Evolutionary conservation across 2,797 vertebrate species (phyloP).

Genomic region (Coregonus ussuriensis): DNA sequence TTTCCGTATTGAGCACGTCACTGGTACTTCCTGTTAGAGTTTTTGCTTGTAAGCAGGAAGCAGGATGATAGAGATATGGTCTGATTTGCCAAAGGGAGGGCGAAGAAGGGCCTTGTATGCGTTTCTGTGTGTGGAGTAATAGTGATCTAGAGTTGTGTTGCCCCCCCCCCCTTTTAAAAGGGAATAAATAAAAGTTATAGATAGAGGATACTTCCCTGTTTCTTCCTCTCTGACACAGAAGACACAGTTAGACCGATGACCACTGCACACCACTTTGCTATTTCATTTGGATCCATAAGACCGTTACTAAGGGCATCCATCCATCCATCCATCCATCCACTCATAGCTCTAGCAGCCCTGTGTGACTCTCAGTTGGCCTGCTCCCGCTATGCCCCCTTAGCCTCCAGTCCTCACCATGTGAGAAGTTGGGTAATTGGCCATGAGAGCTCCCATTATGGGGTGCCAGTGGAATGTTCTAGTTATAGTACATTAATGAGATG

Average conservation of each 20-base stretch:
- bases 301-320: conserved; percentile 33
- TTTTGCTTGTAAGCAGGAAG: too few species aligned
- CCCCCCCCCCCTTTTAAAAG: conserved; percentile 25
- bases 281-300: conserved; percentile 37
- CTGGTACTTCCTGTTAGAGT: too few species aligned
- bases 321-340: conserved; percentile 40
- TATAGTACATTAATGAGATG: conserved; percentile 57
- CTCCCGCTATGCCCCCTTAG: conserved; percentile 36
- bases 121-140: too few species aligned
- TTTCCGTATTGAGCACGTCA: too few species aligned
- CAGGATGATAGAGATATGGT: too few species aligned
- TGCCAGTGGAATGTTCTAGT: conserved; percentile 65
- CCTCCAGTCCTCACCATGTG: conserved; percentile 53
- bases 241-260: conserved; percentile 7
- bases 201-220: conserved; percentile 40
- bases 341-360: conserved; percentile 17
- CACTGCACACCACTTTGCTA: conserved; percentile 36
- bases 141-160: too few species aligned
- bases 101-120: too few species aligned
- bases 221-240: conserved; percentile 27
- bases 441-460: conserved; percentile 65
- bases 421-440: conserved; percentile 61
- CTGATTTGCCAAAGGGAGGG: too few species aligned
- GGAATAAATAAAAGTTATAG: too few species aligned
- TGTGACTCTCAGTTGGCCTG: not conserved